A percentile compares a stretch with the other conserved stretches of the same genome.
phyloP scores from a whole-genome alignment of 2,888 invertebrate species.

The Cryptocheilus praepositus region DNA sequence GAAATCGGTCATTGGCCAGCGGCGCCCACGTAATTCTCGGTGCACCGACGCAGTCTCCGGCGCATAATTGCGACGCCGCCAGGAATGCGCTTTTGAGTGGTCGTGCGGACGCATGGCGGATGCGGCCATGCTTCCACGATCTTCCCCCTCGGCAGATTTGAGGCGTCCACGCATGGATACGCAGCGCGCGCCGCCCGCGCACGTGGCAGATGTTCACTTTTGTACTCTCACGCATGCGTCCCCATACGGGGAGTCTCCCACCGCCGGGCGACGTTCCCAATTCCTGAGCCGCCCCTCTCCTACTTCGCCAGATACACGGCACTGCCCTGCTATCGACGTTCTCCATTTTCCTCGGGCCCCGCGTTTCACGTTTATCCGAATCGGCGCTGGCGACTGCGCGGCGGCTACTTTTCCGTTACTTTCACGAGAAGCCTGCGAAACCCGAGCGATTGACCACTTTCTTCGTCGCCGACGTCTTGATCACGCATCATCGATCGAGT shows the following conservation, averaged over 20 bases:
- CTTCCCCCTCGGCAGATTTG: conserved; percentile 56
- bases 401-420: too few species aligned
- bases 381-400: too few species aligned
- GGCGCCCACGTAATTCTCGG: too few species aligned
- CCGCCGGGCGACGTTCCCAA: conserved; percentile 25
- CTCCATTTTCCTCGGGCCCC: not conserved
- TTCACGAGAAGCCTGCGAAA: too few species aligned
- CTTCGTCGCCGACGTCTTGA: too few species aligned
- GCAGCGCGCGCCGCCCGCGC: conserved; percentile 61
- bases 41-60: too few species aligned
- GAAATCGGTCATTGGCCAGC: too few species aligned
- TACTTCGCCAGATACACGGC: not conserved
- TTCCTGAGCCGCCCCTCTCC: conserved; percentile 14
- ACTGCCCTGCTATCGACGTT: conserved; percentile 10
- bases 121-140: conserved; percentile 62
- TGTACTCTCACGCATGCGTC: conserved; percentile 59
- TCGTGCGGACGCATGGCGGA: conserved; percentile 54
- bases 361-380: not conserved
- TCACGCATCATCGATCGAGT: too few species aligned
- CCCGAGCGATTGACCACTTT: too few species aligned
- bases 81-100: too few species aligned
- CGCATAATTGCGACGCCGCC: too few species aligned
- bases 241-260: conserved; percentile 17
- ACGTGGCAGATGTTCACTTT: conserved; percentile 66
- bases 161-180: conserved; percentile 54